phyloP scores from a whole-genome alignment of 1,140 invertebrate genomes.

The Formica exsecta region DNA sequence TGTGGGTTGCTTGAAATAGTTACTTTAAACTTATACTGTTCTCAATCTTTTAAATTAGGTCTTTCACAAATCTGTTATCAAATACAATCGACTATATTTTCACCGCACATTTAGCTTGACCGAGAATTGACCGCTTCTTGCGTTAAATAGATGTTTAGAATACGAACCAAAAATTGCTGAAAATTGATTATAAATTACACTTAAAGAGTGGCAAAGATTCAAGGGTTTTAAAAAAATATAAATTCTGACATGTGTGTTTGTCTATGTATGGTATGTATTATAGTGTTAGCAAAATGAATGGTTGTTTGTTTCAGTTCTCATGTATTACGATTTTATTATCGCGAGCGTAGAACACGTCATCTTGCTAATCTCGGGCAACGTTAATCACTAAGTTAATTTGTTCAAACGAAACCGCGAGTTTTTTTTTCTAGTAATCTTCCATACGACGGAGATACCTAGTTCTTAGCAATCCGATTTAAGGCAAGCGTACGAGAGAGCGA shows the following conservation, averaged over 20 bases:
- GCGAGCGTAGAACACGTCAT: constrained; percentile 5
- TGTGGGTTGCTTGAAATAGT: not conserved
- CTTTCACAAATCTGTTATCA: not conserved
- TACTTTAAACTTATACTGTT: constrained; percentile 11
- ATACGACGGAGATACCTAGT: not conserved
- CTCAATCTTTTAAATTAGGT: not conserved
- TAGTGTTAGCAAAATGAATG: not conserved
- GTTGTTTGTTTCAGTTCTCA: not conserved
- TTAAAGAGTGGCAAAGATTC: not conserved
- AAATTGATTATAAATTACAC: not conserved
- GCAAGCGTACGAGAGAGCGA: not conserved
- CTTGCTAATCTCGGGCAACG: constrained; percentile 8
- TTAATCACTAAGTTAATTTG: constrained; percentile 37
- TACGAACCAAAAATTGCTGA: not conserved
- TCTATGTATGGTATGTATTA: not conserved
- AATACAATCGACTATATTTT: not conserved
- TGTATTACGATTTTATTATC: constrained; percentile 30
- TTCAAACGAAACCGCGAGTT: constrained; percentile 2
- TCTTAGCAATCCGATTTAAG: constrained; percentile 19
- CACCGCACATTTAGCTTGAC: not conserved
- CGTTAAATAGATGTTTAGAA: not conserved
- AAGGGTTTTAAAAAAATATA: not conserved
- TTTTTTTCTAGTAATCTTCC: constrained; percentile 19
- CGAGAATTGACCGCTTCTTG: not conserved
- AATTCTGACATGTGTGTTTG: not conserved